These are phyloP conservation scores for Zaprionus ghesquierei DNA, from an alignment of 1,140 invertebrate genomes.

Conservation along the genomic window DNA sequence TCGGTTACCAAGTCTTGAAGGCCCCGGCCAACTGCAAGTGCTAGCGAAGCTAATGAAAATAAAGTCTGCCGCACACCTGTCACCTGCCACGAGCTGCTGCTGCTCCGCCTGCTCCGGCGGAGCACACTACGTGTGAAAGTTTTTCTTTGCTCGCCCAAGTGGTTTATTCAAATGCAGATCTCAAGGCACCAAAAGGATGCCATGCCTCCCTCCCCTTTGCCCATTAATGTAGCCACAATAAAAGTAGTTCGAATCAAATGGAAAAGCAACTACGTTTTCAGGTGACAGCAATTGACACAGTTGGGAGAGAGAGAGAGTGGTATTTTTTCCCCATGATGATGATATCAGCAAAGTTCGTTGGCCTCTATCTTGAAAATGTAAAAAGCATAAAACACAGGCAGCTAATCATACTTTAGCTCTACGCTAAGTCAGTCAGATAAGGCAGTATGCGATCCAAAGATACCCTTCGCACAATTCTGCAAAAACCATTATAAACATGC, in stretches of 20 bases:
- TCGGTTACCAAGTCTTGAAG: background rate
- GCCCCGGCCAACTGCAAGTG: background rate
- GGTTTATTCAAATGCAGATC: conserved; percentile 30
- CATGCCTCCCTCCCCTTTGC: no score
- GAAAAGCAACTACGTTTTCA: conserved; percentile 7
- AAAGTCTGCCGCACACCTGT: conserved; percentile 35
- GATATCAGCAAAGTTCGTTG: no score
- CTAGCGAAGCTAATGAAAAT: conserved; percentile 55
- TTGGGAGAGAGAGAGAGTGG: background rate
- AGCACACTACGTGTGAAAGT: conserved; percentile 24
- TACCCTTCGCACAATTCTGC: no score
- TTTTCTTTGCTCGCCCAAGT: conserved; percentile 25
- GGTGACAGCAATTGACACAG: conserved; percentile 41
- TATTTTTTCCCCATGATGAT: no score
- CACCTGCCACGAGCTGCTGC: background rate
- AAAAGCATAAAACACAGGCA: no score
- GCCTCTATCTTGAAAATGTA: no score
- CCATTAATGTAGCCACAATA: background rate
- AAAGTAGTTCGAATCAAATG: background rate
- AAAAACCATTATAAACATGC: no score
- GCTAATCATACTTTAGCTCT: no score
- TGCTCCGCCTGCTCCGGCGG: conserved; percentile 1
- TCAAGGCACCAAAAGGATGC: background rate
- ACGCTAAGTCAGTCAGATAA: no score
- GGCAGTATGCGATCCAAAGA: no score